Conservation (phyloP, 2,113 vertebrate species). For the Odocoileus virginianus region DNA sequence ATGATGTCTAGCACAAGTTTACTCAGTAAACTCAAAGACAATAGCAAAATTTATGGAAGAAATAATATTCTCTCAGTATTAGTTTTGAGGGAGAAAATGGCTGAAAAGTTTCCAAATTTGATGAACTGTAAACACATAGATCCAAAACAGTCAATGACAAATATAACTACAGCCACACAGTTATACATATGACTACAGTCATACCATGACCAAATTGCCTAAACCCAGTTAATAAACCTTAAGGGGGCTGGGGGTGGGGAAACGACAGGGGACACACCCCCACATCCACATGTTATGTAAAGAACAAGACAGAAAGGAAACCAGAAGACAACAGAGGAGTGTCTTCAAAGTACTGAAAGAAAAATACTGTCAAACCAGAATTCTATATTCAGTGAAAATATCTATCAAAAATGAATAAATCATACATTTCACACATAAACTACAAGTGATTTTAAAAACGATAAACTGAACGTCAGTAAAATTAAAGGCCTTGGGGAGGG, state of each 20-base stretch:
- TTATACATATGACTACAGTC: not conserved
- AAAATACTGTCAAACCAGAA: not conserved
- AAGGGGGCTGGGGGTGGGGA: not conserved
- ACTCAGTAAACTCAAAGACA: conserved; percentile 24
- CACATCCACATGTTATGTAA: not conserved
- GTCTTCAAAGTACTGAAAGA: not conserved
- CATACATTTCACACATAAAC: not conserved
- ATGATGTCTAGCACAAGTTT: conserved; percentile 17
- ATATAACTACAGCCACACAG: not conserved
- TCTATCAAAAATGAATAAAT: not conserved
- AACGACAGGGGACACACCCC: not conserved
- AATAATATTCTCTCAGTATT: conserved; percentile 47
- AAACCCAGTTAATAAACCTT: not conserved
- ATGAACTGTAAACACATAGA: not conserved
- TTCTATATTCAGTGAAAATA: not conserved
- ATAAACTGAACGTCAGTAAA: not conserved
- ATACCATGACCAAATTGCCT: not conserved
- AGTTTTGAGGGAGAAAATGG: not conserved
- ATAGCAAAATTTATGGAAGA: conserved; percentile 58
- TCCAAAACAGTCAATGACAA: not conserved
- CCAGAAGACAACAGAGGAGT: not conserved
- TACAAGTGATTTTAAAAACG: not conserved
- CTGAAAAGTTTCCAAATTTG: not conserved
- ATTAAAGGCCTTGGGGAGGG: not conserved
- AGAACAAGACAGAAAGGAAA: not conserved